These are phyloP conservation scores for Apogon hyalosoma DNA, from an alignment of 2,797 vertebrate species.

Conservation along the genomic window DNA sequence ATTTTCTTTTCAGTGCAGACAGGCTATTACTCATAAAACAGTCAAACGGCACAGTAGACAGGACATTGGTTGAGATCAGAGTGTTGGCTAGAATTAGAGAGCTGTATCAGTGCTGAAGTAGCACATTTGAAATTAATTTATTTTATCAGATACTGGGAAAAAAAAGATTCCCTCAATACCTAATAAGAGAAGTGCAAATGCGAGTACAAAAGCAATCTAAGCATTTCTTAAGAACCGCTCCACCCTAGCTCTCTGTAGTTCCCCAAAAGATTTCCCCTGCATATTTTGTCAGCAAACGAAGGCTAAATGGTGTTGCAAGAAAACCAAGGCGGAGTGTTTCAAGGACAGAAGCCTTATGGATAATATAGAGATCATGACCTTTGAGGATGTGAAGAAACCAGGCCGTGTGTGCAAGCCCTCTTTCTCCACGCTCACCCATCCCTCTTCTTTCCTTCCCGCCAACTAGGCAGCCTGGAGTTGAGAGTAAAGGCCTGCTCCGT, in stretches of 20 bases:
- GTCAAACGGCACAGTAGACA: too few species aligned
- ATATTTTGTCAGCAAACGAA: slow-evolving; percentile 31
- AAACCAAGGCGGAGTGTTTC: slow-evolving; percentile 10
- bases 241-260: background rate
- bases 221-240: background rate
- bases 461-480: slow-evolving; percentile 59
- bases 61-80: too few species aligned
- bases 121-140: too few species aligned
- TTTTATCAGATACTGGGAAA: too few species aligned
- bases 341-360: slow-evolving; percentile 8
- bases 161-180: too few species aligned
- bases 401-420: slow-evolving; percentile 34
- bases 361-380: slow-evolving; percentile 36
- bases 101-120: too few species aligned
- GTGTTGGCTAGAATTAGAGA: too few species aligned
- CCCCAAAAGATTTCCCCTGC: slow-evolving; percentile 15
- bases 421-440: slow-evolving; percentile 21
- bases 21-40: too few species aligned
- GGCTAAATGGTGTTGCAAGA: slow-evolving; percentile 50
- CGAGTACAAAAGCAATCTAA: slow-evolving; percentile 15
- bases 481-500: slow-evolving; percentile 47
- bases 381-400: slow-evolving; percentile 40
- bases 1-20: too few species aligned
- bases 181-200: slow-evolving; percentile 19
- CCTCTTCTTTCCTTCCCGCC: slow-evolving; percentile 41